Percentiles rank a stretch among this genome's conserved stretches.
phyloP scores from a whole-genome alignment of 2,888 invertebrate genomes.

The Cephus rjabovi region DNA sequence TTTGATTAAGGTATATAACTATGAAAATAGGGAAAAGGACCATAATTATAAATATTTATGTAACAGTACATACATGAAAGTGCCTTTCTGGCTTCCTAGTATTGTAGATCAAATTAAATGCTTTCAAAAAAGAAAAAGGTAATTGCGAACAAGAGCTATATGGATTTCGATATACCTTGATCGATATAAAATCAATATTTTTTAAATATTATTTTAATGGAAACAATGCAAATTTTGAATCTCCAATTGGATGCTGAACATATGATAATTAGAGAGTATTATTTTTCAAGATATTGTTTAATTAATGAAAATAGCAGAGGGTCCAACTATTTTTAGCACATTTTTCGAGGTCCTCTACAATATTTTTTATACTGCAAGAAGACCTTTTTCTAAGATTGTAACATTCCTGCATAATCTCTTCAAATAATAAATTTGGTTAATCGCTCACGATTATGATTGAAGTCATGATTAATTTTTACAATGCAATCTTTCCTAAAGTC shows the following conservation, averaged over 20 bases:
- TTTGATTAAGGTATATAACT: background rate
- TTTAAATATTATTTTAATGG: background rate
- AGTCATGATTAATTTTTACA: background rate
- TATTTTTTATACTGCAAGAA: background rate
- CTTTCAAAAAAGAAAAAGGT: background rate
- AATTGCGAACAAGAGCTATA: background rate
- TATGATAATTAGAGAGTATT: background rate
- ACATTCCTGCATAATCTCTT: slow-evolving; percentile 30
- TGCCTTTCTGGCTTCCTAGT: background rate
- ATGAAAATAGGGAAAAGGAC: background rate
- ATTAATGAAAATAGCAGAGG: background rate
- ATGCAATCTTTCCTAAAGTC: background rate
- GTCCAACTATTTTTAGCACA: background rate
- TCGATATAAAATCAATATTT: background rate
- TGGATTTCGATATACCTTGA: background rate
- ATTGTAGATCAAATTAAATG: background rate
- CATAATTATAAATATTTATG: background rate
- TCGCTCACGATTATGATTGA: background rate
- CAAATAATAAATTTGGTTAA: background rate
- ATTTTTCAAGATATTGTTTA: background rate
- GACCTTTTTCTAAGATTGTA: slow-evolving; percentile 25
- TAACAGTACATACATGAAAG: background rate
- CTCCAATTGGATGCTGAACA: background rate
- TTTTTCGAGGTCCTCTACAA: background rate
- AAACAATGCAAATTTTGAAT: background rate